phyloP scores from a whole-genome alignment of 2,797 vertebrate genomes.

The Enteromius thamalakanensis region DNA sequence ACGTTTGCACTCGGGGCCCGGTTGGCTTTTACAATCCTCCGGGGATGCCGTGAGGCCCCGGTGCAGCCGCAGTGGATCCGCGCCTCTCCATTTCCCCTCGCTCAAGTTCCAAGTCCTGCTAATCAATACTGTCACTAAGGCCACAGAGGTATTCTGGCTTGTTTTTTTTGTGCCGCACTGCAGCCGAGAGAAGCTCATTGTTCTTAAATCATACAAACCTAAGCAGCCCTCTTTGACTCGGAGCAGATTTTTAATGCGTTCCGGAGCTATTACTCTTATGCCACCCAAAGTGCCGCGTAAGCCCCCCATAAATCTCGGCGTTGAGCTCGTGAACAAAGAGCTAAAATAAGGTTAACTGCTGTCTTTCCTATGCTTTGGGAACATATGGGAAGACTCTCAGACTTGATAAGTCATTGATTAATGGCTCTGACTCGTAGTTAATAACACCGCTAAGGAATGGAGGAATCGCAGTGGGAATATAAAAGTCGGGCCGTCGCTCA shows the following conservation, averaged over 20 bases:
- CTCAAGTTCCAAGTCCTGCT: conserved; percentile 66
- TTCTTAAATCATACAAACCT: conserved; percentile 70
- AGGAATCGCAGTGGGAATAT: conserved; percentile 32
- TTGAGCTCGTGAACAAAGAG: conserved; percentile 61
- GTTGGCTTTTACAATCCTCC: conserved; percentile 53
- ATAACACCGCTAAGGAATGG: conserved; percentile 53
- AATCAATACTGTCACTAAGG: conserved; percentile 74
- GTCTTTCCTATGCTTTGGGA: conserved; percentile 51
- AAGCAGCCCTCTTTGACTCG: conserved; percentile 64
- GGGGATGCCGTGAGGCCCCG: conserved; percentile 48
- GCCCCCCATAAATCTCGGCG: conserved; percentile 63
- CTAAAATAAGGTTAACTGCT: conserved; percentile 65
- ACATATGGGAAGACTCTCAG: conserved; percentile 69
- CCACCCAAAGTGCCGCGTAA: conserved; percentile 64
- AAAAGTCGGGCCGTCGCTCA: conserved; percentile 46
- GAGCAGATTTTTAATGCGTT: conserved; percentile 68
- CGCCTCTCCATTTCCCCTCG: conserved; percentile 76
- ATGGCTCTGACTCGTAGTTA: conserved; percentile 53
- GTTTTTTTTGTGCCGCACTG: conserved; percentile 52
- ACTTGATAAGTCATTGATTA: conserved; percentile 63
- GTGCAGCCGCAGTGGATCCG: conserved; percentile 69
- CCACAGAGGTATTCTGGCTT: conserved; percentile 62
- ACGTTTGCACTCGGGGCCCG: conserved; percentile 67
- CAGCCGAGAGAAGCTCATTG: conserved; percentile 56
- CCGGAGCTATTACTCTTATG: conserved; percentile 63